These are phyloP conservation scores for Calidris pygmaea DNA, from an alignment of 2,113 vertebrate species.

Conservation along the genomic window DNA sequence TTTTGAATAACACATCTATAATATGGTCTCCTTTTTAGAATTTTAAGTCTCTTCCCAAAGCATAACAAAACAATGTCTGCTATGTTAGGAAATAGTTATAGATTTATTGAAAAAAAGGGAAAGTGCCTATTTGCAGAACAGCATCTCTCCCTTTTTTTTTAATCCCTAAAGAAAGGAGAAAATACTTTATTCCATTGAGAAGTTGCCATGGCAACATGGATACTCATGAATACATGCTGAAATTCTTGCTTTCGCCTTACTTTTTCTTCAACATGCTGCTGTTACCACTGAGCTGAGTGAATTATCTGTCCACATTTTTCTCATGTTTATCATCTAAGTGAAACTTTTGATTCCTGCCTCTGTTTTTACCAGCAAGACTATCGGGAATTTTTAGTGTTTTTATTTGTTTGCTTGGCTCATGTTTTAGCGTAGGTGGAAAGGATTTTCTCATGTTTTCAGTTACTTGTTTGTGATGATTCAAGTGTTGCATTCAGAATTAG, in stretches of 20 bases:
- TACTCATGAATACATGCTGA: conserved; percentile 60
- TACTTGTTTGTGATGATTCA: not conserved
- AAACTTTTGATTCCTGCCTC: not conserved
- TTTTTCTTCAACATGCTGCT: conserved; percentile 34
- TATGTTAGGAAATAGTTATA: not conserved
- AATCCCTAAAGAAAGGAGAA: conserved; percentile 46
- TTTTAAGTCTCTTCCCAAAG: not conserved
- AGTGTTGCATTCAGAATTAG: not conserved
- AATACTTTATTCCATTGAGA: conserved; percentile 57
- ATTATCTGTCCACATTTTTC: conserved; percentile 7
- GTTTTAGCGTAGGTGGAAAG: not conserved
- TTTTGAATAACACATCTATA: not conserved
- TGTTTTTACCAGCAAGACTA: not conserved
- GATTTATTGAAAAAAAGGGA: not conserved
- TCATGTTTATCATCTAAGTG: not conserved
- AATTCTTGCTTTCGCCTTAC: conserved; percentile 47
- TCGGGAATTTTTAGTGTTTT: not conserved
- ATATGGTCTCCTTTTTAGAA: not conserved
- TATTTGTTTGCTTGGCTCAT: not conserved
- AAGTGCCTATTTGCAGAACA: conserved; percentile 34
- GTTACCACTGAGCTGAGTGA: not conserved
- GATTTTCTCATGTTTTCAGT: not conserved
- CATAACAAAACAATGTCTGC: not conserved
- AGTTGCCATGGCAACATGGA: conserved; percentile 65
- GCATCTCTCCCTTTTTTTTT: conserved; percentile 4